Evolutionary conservation across 2,797 vertebrate genomes (phyloP).

Genomic region (Acanthiza pusilla): DNA sequence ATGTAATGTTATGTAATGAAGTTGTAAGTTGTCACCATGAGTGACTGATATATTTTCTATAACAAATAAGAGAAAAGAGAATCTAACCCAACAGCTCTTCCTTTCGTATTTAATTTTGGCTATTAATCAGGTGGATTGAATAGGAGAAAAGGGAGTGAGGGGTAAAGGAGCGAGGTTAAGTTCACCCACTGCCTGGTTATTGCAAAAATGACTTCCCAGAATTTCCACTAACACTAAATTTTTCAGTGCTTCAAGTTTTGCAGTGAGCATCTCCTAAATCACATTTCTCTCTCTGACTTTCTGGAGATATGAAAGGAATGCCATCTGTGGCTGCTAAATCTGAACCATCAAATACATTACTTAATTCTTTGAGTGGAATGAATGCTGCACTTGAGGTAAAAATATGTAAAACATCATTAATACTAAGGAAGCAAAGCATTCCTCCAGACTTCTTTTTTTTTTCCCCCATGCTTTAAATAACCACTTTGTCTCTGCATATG

Average conservation of each 20-base stretch:
- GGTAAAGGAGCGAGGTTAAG: not conserved
- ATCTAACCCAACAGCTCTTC: not conserved
- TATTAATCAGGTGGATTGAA: not conserved
- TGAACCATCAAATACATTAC: not conserved
- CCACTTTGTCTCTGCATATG: not conserved
- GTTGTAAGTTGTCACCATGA: not conserved
- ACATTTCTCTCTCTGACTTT: not conserved
- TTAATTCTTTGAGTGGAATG: not conserved
- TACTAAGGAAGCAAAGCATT: not conserved
- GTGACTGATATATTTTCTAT: not conserved
- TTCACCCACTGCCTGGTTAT: constrained; percentile 14
- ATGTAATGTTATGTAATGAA: not conserved
- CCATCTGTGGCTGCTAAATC: constrained; percentile 29
- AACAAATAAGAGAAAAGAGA: not conserved
- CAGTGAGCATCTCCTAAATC: not conserved
- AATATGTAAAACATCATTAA: not conserved
- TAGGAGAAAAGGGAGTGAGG: not conserved
- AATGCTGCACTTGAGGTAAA: not conserved
- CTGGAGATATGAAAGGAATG: constrained; percentile 39
- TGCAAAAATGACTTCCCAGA: constrained; percentile 14
- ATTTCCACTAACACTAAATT: constrained; percentile 17
- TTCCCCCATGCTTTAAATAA: not conserved
- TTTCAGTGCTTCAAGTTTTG: not conserved
- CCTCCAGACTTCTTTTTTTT: not conserved
- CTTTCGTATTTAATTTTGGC: not conserved